Conservation (phyloP, 2,797 vertebrate genomes). For the Pelodytes ibericus region DNA sequence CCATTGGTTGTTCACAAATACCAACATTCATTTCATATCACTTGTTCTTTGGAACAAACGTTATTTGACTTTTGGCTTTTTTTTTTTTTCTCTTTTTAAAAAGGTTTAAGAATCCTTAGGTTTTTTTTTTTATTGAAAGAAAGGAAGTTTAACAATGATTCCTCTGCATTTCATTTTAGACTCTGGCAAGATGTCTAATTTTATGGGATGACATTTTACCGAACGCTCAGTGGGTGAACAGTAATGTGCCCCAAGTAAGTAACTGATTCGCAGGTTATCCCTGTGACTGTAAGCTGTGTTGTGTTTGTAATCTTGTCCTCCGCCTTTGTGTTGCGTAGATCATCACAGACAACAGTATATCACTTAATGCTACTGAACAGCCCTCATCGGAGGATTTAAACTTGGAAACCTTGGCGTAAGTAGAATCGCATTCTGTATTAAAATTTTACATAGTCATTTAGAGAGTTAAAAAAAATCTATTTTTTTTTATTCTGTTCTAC, state of each 20-base stretch:
- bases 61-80: no score
- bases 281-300: not conserved
- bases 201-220: constrained; percentile 98
- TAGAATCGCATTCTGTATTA: constrained; percentile 58
- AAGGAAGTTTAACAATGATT: not conserved
- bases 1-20: no score
- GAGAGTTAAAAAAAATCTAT: no score
- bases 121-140: not conserved
- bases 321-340: constrained; percentile 72
- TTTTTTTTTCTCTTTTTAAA: no score
- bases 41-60: no score
- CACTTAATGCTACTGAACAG: constrained; percentile 77
- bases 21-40: no score
- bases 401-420: constrained; percentile 94
- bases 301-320: not conserved
- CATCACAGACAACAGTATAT: constrained; percentile 89
- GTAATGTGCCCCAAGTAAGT: constrained; percentile 94
- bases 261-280: no score
- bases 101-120: not conserved
- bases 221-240: constrained; percentile 92
- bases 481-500: no score
- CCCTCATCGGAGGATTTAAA: constrained; percentile 89
- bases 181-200: constrained; percentile 93
- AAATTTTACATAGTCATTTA: no score
- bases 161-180: constrained; percentile 72